phyloP scores from a whole-genome alignment of 2,888 invertebrate genomes.

The Salticus scenicus region DNA sequence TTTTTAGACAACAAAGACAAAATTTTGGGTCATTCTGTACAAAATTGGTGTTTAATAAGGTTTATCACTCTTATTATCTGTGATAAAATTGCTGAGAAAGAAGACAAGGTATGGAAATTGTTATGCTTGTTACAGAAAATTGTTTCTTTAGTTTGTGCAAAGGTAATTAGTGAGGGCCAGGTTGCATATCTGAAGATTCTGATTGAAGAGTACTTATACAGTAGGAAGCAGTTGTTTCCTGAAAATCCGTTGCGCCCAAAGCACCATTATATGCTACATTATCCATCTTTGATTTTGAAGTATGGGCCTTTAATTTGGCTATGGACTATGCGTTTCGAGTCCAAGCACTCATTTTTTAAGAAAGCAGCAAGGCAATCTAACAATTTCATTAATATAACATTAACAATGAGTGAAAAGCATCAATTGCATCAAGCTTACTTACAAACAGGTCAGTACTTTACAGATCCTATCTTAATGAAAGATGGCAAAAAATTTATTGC shows the following conservation, averaged over 20 bases:
- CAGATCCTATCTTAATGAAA: too few relatives aligned
- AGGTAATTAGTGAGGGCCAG: background rate
- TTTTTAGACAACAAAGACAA: background rate
- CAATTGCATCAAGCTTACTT: too few relatives aligned
- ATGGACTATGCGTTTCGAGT: conserved; percentile 16
- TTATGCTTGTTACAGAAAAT: background rate
- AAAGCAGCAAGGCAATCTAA: background rate
- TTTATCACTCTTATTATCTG: background rate
- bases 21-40: background rate
- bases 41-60: background rate
- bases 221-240: background rate
- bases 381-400: background rate
- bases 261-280: conserved; percentile 19
- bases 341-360: conserved; percentile 23
- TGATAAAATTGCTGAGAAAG: background rate
- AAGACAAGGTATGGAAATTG: background rate
- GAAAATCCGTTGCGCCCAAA: background rate
- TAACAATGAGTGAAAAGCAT: too few relatives aligned
- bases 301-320: conserved; percentile 13
- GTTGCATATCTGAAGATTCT: too few relatives aligned
- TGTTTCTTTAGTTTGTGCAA: background rate
- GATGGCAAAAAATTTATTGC: too few relatives aligned
- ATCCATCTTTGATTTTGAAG: background rate
- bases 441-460: too few relatives aligned
- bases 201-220: background rate